Conservation (phyloP, 2,888 invertebrate species). For the Horisme vitalbata region DNA sequence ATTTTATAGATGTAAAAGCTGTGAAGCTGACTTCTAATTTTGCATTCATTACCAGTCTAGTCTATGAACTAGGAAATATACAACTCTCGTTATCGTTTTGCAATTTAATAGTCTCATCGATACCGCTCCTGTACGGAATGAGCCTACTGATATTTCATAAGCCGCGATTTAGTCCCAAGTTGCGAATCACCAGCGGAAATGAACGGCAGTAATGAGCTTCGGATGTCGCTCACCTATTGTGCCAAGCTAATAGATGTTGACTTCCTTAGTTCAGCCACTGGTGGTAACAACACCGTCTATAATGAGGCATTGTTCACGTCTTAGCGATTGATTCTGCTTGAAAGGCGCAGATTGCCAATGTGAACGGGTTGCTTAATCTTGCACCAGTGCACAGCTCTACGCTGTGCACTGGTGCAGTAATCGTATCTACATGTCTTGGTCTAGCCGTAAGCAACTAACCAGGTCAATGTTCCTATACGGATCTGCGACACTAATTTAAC, state of each 20-base stretch:
- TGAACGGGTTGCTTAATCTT: conserved; percentile 54
- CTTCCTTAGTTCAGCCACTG: conserved; percentile 74
- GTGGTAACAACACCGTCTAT: conserved; percentile 64
- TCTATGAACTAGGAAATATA: conserved; percentile 4
- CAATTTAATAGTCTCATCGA: conserved; percentile 14
- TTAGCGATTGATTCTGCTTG: conserved; percentile 65
- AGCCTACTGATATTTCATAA: conserved; percentile 53
- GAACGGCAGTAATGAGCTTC: conserved; percentile 79
- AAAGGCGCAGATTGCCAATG: conserved; percentile 55
- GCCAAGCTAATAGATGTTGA: conserved; percentile 80
- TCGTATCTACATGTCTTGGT: conserved; percentile 30
- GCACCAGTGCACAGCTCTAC: too few relatives aligned
- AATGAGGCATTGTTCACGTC: conserved; percentile 77
- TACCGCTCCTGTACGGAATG: conserved; percentile 35
- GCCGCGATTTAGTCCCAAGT: conserved; percentile 64
- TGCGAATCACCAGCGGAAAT: conserved; percentile 78
- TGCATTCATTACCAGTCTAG: not conserved
- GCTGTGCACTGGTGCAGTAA: conserved; percentile 32
- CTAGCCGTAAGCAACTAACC: conserved; percentile 39
- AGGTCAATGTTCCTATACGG: conserved; percentile 61
- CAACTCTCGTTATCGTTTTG: conserved; percentile 10
- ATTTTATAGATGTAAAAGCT: not conserved
- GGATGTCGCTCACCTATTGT: conserved; percentile 83
- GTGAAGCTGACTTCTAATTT: not conserved
- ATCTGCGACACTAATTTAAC: conserved; percentile 57